Evolutionary conservation across 2,797 vertebrate genomes (phyloP).

Genomic region (Sebastes variabilis): DNA sequence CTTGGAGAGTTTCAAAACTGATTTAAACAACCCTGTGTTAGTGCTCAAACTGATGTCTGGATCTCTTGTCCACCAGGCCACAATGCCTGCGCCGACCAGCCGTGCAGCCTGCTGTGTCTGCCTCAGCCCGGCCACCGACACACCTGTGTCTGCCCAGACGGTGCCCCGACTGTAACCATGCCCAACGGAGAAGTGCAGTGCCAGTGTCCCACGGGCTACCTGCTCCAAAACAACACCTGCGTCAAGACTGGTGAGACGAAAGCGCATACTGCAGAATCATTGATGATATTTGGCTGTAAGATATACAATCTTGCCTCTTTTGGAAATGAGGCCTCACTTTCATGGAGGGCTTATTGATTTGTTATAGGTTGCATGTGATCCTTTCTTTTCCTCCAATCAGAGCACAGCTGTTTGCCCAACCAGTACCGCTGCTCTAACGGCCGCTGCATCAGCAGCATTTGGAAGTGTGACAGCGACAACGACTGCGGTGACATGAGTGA

Average conservation of each 20-base stretch:
- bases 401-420: slow-evolving; percentile 91
- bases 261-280: background rate
- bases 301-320: background rate
- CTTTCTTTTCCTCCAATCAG: slow-evolving; percentile 68
- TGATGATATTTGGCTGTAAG: background rate
- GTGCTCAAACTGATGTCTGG: background rate
- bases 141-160: slow-evolving; percentile 92
- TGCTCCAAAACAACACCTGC: slow-evolving; percentile 87
- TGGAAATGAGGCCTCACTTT: background rate
- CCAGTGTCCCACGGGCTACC: slow-evolving; percentile 89
- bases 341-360: background rate
- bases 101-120: slow-evolving; percentile 93
- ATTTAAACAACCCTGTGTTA: background rate
- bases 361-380: background rate
- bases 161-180: slow-evolving; percentile 78
- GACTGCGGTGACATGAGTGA: slow-evolving; percentile 99
- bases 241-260: slow-evolving; percentile 86
- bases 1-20: background rate
- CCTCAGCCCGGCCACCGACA: slow-evolving; percentile 87
- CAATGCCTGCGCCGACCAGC: slow-evolving; percentile 88
- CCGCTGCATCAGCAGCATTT: slow-evolving; percentile 97
- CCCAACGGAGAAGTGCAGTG: slow-evolving; percentile 88
- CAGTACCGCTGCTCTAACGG: slow-evolving; percentile 96
- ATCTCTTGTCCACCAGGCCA: slow-evolving; percentile 77
- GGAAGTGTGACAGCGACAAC: slow-evolving; percentile 97